Percentiles rank a stretch among this genome's conserved stretches.
Evolutionary conservation across 2,113 vertebrate species (phyloP).

Genomic region (Telmatochromis sp.): DNA sequence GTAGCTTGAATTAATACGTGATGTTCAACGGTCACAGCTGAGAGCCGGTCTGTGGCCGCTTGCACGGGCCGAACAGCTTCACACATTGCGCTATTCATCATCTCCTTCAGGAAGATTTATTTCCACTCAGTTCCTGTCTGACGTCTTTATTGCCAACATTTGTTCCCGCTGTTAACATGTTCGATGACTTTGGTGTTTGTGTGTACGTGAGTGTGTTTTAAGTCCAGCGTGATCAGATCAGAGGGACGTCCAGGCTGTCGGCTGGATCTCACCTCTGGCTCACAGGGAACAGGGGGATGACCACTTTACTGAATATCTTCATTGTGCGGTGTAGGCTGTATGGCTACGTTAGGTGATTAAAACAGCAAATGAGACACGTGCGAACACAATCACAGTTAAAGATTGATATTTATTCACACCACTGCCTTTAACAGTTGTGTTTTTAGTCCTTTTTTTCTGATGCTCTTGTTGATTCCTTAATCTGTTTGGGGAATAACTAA

Average conservation of each 20-base stretch:
- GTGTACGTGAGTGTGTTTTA: not conserved
- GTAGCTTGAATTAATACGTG: not conserved
- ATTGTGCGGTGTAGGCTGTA: slow-evolving; percentile 21
- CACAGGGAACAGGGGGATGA: not conserved
- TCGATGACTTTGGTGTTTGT: not conserved
- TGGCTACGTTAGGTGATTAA: not conserved
- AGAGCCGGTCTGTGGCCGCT: not conserved
- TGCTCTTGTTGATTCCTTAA: not conserved
- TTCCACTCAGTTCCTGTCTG: not conserved
- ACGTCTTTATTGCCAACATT: slow-evolving; percentile 16
- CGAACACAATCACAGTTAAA: not conserved
- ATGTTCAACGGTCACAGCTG: not conserved
- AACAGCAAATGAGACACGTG: not conserved
- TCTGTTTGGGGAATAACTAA: not conserved
- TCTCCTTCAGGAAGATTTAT: slow-evolving; percentile 12
- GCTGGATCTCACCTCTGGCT: not conserved
- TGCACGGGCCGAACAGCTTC: not conserved
- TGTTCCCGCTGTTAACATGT: not conserved
- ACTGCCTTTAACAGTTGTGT: not conserved
- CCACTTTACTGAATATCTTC: slow-evolving; percentile 22
- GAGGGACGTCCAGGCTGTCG: not conserved
- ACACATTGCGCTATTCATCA: not conserved
- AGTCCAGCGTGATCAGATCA: not conserved
- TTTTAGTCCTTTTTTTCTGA: not conserved
- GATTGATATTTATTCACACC: not conserved